Evolutionary conservation across 2,888 invertebrate species (phyloP).

Genomic region (Chelonus formosanus): DNA sequence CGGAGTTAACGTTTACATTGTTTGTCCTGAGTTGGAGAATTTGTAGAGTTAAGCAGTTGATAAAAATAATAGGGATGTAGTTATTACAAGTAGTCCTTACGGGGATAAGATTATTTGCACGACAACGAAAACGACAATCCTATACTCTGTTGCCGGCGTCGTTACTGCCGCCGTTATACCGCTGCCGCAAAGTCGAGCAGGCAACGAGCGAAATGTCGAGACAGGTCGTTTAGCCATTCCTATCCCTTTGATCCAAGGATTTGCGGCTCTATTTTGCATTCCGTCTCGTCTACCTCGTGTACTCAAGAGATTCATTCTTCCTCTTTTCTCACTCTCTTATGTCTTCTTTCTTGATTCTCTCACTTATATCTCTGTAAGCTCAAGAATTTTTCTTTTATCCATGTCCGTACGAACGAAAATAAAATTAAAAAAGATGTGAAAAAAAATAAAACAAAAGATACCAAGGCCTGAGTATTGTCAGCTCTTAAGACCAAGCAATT

Average conservation of each 20-base stretch:
- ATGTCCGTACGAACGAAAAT: background rate
- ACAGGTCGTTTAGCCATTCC: constrained; percentile 50
- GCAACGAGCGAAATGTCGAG: constrained; percentile 52
- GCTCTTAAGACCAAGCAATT: constrained; percentile 44
- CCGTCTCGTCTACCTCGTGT: constrained; percentile 51
- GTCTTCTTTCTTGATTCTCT: constrained; percentile 36
- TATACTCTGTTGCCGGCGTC: constrained; percentile 5
- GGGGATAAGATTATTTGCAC: constrained; percentile 41
- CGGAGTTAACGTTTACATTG: no score
- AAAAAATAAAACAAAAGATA: constrained; percentile 38
- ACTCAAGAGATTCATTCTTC: constrained; percentile 40
- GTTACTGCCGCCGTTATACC: constrained; percentile 3
- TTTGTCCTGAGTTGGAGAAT: no score
- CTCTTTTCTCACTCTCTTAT: constrained; percentile 32
- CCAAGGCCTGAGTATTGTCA: constrained; percentile 39
- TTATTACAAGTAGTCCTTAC: background rate
- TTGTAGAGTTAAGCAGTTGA: no score
- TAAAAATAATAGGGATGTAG: constrained; percentile 3
- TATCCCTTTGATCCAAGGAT: constrained; percentile 56
- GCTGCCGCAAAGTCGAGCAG: constrained; percentile 34
- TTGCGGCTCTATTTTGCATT: constrained; percentile 62
- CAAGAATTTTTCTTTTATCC: constrained; percentile 10
- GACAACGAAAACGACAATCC: constrained; percentile 40
- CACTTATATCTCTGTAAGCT: background rate
- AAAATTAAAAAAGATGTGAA: constrained; percentile 2